A percentile compares a stretch with the other conserved stretches of the same genome.
Conservation (phyloP, 2,888 invertebrate genomes). For the Salticus scenicus region DNA sequence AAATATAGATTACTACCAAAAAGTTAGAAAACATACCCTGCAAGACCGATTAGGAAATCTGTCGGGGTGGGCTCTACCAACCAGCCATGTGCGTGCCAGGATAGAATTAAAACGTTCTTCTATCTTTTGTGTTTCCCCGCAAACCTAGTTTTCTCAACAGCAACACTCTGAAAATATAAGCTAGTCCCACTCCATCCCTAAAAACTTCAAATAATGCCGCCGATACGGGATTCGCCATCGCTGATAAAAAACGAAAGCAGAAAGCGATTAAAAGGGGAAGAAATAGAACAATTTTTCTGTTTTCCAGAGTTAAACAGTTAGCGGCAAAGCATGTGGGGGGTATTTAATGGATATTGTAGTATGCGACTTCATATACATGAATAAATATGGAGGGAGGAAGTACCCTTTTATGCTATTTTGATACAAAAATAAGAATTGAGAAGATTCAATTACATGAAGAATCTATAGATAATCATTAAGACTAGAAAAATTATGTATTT, state of each 20-base stretch:
- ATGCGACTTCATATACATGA: too few species aligned
- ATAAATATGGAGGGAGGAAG: too few species aligned
- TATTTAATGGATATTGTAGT: too few species aligned
- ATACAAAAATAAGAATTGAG: too few species aligned
- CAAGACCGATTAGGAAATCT: conserved; percentile 62
- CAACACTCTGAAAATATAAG: conserved; percentile 26
- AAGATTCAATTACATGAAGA: too few species aligned
- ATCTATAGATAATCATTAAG: too few species aligned
- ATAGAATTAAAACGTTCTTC: conserved; percentile 50
- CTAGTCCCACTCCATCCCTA: conserved; percentile 35
- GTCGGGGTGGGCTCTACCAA: conserved; percentile 48
- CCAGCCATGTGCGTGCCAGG: conserved; percentile 37
- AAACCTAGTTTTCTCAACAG: conserved; percentile 20
- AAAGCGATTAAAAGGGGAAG: conserved; percentile 36
- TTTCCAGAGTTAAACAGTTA: too few species aligned
- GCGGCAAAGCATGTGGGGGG: too few species aligned
- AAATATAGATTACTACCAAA: conserved; percentile 44
- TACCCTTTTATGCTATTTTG: too few species aligned
- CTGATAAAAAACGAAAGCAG: conserved; percentile 34
- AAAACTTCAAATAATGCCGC: conserved; percentile 45
- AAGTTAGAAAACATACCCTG: conserved; percentile 50
- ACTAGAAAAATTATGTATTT: too few species aligned
- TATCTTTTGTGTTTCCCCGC: conserved; percentile 6
- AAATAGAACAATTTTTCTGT: conserved; percentile 26
- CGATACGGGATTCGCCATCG: conserved; percentile 54